These are phyloP conservation scores for Pangasianodon gigas DNA, from an alignment of 2,113 vertebrate species.

Conservation along the genomic window DNA sequence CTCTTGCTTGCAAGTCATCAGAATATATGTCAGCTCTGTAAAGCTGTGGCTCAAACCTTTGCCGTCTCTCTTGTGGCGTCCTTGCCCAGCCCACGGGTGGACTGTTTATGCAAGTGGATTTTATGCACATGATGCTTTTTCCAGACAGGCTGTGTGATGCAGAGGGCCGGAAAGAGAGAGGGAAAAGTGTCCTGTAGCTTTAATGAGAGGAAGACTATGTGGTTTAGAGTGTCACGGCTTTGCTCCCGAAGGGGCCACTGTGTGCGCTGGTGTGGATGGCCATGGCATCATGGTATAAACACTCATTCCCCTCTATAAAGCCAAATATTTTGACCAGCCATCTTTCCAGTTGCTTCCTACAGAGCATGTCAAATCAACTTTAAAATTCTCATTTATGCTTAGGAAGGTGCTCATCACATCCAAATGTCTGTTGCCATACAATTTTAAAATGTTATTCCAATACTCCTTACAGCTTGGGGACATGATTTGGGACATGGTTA, in stretches of 20 bases:
- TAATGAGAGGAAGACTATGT: conserved; percentile 52
- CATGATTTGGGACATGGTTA: background rate
- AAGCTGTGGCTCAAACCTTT: conserved; percentile 37
- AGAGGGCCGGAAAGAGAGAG: conserved; percentile 61
- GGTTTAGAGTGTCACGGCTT: conserved; percentile 53
- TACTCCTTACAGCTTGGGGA: background rate
- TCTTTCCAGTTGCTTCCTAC: background rate
- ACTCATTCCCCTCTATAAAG: background rate
- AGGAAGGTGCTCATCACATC: background rate
- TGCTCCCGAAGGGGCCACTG: background rate
- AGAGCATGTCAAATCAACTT: background rate
- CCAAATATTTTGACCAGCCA: background rate
- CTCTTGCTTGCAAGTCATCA: conserved; percentile 21
- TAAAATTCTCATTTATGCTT: background rate
- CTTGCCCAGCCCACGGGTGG: conserved; percentile 53
- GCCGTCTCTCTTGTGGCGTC: conserved; percentile 40
- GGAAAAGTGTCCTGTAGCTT: conserved; percentile 52
- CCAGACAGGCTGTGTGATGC: conserved; percentile 66
- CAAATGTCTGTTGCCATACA: background rate
- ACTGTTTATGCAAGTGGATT: conserved; percentile 69
- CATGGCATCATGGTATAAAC: background rate
- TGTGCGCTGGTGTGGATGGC: background rate
- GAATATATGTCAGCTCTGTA: conserved; percentile 35
- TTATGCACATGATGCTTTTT: conserved; percentile 74
- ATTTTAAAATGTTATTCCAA: background rate